Conservation (phyloP, 2,797 vertebrate genomes). For the Kryptopterus vitreolus region DNA sequence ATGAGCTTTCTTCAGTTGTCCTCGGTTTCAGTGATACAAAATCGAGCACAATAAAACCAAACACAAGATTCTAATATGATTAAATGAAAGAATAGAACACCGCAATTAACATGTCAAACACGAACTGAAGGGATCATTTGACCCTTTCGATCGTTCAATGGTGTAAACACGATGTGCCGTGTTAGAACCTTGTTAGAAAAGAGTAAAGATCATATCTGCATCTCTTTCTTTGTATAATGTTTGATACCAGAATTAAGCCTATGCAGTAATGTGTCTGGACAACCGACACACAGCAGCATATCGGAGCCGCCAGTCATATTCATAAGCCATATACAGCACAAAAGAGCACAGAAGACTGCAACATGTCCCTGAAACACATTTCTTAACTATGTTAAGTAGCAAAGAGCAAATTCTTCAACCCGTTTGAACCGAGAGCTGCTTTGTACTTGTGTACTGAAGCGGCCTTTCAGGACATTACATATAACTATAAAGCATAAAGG, state of each 20-base stretch:
- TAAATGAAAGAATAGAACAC: background rate
- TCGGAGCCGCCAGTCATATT: too few species aligned
- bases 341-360: background rate
- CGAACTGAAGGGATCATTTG: background rate
- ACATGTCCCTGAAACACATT: background rate
- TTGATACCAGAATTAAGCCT: background rate
- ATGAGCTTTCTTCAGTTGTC: background rate
- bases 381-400: background rate
- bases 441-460: background rate
- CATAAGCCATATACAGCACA: too few species aligned
- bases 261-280: background rate
- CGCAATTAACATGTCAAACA: background rate
- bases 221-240: background rate
- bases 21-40: background rate
- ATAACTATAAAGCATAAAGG: too few species aligned
- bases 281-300: background rate
- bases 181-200: too few species aligned
- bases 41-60: background rate
- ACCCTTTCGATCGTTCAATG: background rate
- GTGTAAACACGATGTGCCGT: background rate
- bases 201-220: too few species aligned
- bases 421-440: background rate
- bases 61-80: background rate
- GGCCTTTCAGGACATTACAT: too few species aligned
- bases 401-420: background rate